Base-by-base conservation (phyloP, 30 jellyfish, hydroid and myxozoan species). In the Cassiopea xamachana region DNA sequence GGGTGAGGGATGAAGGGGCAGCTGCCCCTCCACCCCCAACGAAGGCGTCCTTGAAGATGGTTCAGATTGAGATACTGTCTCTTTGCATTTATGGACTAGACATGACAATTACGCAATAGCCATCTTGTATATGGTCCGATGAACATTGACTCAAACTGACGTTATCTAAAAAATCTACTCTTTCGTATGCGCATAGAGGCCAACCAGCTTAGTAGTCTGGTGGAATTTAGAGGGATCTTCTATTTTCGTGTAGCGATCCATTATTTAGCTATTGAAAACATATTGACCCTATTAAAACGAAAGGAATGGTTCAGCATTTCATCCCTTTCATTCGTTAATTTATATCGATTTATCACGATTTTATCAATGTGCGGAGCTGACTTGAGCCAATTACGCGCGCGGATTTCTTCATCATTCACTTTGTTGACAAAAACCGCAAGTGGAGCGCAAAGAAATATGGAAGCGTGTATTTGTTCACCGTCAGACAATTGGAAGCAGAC, bases 381-480 rank as follows among this genome's bases (percentile, higher is more conserved):
- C 89, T 77, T 87, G 87, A 87, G 94, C 89, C 94, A 87, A 87
- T 87, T 87, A 87, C 89, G 81, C 80, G 81, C 74, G 80, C 58
- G 93, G 87, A 76, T 85, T 74, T 60, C 83, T 55, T 68, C 85
- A 72, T 70, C 49, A 83, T 70, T 83, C 92, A 77, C 92, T 83
- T 83, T 83, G 92, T 83, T 69, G 83, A 83, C 92, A 55, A 83
- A 72, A 83, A 83, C 92, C 92, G 79, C 92, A 83, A 83, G 71
- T 67, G 85, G 64, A 83, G 92, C 92, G 92, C 85, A 83, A 61
- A 83, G 92, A 83, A 83, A 83, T 70, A 71, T 71, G 92, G 92
- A n/a, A 68, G 85, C 92, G 83, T 27, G 92, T 83, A 83, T 83
- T 83, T 83, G 84, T 73, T 69, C 92, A 70, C 55, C 85, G 83